phyloP scores from a whole-genome alignment of 2,113 vertebrate genomes.

The Aegithalos caudatus region DNA sequence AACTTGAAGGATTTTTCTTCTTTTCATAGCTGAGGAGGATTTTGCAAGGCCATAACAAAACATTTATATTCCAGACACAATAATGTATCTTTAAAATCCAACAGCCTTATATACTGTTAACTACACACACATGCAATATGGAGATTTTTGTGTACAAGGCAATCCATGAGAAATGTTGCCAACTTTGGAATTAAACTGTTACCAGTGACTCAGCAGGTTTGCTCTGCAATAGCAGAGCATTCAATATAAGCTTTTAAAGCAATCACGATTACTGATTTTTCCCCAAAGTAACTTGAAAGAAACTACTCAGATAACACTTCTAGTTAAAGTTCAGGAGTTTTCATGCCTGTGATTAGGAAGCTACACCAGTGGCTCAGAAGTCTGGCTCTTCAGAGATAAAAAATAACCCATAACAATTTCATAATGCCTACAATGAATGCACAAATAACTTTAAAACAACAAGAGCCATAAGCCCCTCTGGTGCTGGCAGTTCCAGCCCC shows the following conservation, averaged over 20 bases:
- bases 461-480: not conserved
- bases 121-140: not conserved
- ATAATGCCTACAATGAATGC: not conserved
- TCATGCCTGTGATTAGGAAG: not conserved
- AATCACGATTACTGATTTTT: not conserved
- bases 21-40: not conserved
- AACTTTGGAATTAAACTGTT: not conserved
- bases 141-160: not conserved
- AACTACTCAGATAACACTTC: not conserved
- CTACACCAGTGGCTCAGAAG: not conserved
- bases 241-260: not conserved
- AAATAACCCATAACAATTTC: not conserved
- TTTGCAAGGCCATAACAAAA: not conserved
- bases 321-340: not conserved
- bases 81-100: not conserved
- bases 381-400: not conserved
- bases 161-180: not conserved
- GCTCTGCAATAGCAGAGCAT: not conserved
- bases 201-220: slow-evolving; percentile 7
- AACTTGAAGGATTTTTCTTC: not conserved
- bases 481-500: not conserved
- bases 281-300: not conserved
- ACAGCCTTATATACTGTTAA: not conserved
- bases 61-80: not conserved
- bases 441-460: slow-evolving; percentile 10